Conservation (phyloP, 2,888 invertebrate genomes). For the Meliscaeva auricollis region DNA sequence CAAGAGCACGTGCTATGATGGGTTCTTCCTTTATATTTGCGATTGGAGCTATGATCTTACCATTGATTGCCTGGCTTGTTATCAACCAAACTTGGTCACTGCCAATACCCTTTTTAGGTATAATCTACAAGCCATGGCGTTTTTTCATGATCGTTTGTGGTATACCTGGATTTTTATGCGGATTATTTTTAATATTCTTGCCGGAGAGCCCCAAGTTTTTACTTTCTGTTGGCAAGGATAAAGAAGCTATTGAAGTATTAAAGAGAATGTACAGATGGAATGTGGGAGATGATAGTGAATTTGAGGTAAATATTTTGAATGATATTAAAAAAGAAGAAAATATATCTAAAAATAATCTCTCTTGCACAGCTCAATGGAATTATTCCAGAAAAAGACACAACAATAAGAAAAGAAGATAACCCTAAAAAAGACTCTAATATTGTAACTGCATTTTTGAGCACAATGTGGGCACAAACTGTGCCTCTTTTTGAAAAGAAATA, state of each 20-base stretch:
- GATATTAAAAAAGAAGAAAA: no score
- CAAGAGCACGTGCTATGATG: conserved; percentile 84
- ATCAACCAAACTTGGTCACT: conserved; percentile 80
- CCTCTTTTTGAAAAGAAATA: conserved; percentile 80
- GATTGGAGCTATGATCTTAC: conserved; percentile 80
- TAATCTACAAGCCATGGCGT: conserved; percentile 81
- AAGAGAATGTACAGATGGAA: conserved; percentile 79
- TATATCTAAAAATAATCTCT: background rate
- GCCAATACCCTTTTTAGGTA: conserved; percentile 78
- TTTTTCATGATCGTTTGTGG: conserved; percentile 81
- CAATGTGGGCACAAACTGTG: conserved; percentile 81
- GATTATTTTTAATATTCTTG: conserved; percentile 78
- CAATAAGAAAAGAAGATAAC: conserved; percentile 35
- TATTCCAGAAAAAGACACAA: conserved; percentile 76
- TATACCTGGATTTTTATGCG: conserved; percentile 80
- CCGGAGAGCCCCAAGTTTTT: conserved; percentile 83
- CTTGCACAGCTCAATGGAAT: conserved; percentile 76
- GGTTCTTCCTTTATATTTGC: conserved; percentile 81
- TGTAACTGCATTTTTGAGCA: conserved; percentile 75
- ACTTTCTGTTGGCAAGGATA: conserved; percentile 78
- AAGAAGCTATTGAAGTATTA: conserved; percentile 79
- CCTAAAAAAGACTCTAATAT: conserved; percentile 73
- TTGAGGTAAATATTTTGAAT: conserved; percentile 75
- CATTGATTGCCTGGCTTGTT: conserved; percentile 80
- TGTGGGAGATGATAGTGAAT: conserved; percentile 76